Base-by-base conservation (phyloP, 2,888 invertebrate genomes). In the Palloptera scutellata region DNA sequence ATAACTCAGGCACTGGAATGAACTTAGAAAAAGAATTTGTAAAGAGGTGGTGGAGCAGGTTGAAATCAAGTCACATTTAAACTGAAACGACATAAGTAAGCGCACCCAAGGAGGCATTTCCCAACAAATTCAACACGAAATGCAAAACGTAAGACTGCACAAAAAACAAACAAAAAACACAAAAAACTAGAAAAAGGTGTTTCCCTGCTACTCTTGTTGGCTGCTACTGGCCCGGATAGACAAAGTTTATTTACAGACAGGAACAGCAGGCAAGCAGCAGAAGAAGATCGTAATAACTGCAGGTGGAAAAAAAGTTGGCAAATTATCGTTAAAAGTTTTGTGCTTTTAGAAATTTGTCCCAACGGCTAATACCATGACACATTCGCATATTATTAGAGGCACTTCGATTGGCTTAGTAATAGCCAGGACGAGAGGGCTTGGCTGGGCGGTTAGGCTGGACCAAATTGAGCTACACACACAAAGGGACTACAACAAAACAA, bases 51-150 rank as follows among this genome's bases (percentile, higher is more conserved):
- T 42, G 58, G 11, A 10, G 40, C 13, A 40, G 57, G 40, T 30
- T 10, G 57, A 17, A 40, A 40, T 30, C 6, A 6, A 57, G 42
- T 40, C 42, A 43, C 41, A 43, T 59, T 59, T 59, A 59, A 59
- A 59, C n/a, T 43, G 41, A 59, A 59, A 59, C 57, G 57, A 57
- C 40, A 57, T 57, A 57, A 57, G 57, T 57, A n/a, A 13, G 43
- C 58, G 58, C 3, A 9, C 42, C 41, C 10, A 43, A 42, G 41
- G 58, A 30, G n/a, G n/a, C n/a, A n/a, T n/a, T 30, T 4, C 6
- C 6, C 30, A 30, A 30, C 6, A 30, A 30, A 30, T 30, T 30
- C 30, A n/a, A n/a, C n/a, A 30, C 30, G 6, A 30, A 30, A 30
- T 30, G 30, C 30, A 30, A 6, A 30, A 30, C 30, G 30, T 4